Conservation (phyloP, 2,797 vertebrate genomes). For the Limosa lapponica region DNA sequence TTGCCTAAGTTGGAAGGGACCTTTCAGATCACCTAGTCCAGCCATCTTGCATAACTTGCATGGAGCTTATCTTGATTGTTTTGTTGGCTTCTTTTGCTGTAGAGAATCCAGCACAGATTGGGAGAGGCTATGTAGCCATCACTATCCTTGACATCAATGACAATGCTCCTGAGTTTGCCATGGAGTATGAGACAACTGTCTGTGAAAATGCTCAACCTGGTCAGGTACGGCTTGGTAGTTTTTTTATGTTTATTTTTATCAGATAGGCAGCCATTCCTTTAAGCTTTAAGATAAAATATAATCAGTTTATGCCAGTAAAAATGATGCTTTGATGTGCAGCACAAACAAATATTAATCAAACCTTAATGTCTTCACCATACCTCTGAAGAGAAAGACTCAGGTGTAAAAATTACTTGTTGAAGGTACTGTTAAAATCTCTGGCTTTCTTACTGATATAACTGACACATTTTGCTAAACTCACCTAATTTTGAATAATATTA, state of each 20-base stretch:
- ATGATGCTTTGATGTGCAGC: constrained; percentile 17
- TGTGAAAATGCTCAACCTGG: constrained; percentile 91
- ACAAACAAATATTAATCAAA: constrained; percentile 44
- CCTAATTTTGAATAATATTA: not conserved
- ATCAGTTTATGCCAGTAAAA: constrained; percentile 29
- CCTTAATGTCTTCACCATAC: not conserved
- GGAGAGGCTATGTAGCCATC: constrained; percentile 88
- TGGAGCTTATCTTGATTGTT: not conserved
- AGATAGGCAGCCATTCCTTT: not conserved
- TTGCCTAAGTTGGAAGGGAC: no score
- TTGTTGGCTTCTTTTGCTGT: constrained; percentile 40
- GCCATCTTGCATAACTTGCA: not conserved
- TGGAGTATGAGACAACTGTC: constrained; percentile 91
- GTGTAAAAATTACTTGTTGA: not conserved
- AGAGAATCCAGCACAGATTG: constrained; percentile 93
- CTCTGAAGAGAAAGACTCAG: not conserved
- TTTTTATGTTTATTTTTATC: not conserved
- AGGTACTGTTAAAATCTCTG: not conserved
- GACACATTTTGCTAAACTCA: not conserved
- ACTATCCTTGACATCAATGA: constrained; percentile 94
- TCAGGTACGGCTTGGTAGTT: constrained; percentile 80
- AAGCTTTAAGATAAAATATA: constrained; percentile 28
- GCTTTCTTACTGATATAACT: not conserved
- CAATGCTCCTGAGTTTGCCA: constrained; percentile 94
- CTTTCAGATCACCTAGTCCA: no score